These are phyloP conservation scores for Volucella inanis DNA, from an alignment of 2,888 invertebrate species.

Conservation along the genomic window DNA sequence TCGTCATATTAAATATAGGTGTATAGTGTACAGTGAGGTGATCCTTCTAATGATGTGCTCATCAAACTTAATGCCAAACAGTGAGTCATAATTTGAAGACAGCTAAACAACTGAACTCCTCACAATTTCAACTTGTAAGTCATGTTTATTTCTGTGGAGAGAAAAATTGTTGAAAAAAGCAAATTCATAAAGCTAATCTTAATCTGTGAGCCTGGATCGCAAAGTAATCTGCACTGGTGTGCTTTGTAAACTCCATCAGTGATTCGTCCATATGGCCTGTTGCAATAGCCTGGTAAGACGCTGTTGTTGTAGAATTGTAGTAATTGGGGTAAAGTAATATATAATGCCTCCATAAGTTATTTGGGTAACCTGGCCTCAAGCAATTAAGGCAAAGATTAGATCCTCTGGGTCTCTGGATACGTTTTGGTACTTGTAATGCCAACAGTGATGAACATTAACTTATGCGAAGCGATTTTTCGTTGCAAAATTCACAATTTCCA, in stretches of 20 bases:
- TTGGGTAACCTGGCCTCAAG: constrained; percentile 40
- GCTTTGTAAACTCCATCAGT: constrained; percentile 39
- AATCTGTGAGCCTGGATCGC: constrained; percentile 43
- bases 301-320: neutral
- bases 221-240: constrained; percentile 52
- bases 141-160: constrained; percentile 36
- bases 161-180: constrained; percentile 33
- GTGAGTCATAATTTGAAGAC: constrained; percentile 2
- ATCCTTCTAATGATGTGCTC: constrained; percentile 14
- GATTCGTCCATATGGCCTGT: constrained; percentile 27
- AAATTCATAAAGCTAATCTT: neutral
- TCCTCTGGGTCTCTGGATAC: constrained; percentile 17
- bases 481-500: constrained; percentile 7
- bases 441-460: neutral
- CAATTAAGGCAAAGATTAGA: constrained; percentile 51
- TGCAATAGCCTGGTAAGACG: neutral
- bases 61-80: constrained; percentile 16
- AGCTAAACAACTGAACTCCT: constrained; percentile 27
- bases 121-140: constrained; percentile 39
- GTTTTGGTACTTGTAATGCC: constrained; percentile 13
- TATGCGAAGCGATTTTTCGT: neutral
- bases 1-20: constrained; percentile 72
- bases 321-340: constrained; percentile 12
- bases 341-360: constrained; percentile 33
- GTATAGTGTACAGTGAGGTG: constrained; percentile 45